Conservation (phyloP, 2,888 invertebrate species). For the Chydorus sphaericus region DNA sequence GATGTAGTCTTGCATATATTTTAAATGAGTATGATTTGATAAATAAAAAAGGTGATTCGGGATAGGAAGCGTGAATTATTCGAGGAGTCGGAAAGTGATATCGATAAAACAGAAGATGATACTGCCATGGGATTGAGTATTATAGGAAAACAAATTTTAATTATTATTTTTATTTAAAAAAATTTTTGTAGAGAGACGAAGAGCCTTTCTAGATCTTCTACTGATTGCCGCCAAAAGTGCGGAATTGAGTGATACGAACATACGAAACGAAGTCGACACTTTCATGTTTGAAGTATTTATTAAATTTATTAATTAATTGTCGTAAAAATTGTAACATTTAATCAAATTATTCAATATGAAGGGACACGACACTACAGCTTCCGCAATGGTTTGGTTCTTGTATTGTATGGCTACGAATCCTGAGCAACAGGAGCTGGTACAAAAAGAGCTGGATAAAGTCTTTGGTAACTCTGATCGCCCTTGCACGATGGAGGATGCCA, state of each 20-base stretch:
- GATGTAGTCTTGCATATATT: neutral
- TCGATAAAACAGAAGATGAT: neutral
- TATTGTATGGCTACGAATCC: conserved; percentile 37
- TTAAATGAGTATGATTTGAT: neutral
- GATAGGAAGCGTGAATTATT: neutral
- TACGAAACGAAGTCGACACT: conserved; percentile 31
- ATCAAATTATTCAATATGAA: conserved; percentile 18
- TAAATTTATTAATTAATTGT: neutral
- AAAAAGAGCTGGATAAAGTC: conserved; percentile 55
- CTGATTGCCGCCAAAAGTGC: conserved; percentile 23
- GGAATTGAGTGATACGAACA: conserved; percentile 24
- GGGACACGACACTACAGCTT: conserved; percentile 44
- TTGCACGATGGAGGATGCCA: conserved; percentile 61
- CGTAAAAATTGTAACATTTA: neutral
- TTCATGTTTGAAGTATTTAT: conserved; percentile 23
- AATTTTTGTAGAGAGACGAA: conserved; percentile 15
- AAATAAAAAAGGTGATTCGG: neutral
- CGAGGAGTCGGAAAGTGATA: neutral
- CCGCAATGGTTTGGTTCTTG: conserved; percentile 37
- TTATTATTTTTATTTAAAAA: neutral
- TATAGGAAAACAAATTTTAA: neutral
- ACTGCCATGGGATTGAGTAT: neutral
- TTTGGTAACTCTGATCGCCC: conserved; percentile 61
- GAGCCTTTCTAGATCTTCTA: conserved; percentile 29
- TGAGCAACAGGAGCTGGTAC: conserved; percentile 44